Evolutionary conservation across 2,797 vertebrate genomes (phyloP).

Genomic region (Sebastolobus altivelis): DNA sequence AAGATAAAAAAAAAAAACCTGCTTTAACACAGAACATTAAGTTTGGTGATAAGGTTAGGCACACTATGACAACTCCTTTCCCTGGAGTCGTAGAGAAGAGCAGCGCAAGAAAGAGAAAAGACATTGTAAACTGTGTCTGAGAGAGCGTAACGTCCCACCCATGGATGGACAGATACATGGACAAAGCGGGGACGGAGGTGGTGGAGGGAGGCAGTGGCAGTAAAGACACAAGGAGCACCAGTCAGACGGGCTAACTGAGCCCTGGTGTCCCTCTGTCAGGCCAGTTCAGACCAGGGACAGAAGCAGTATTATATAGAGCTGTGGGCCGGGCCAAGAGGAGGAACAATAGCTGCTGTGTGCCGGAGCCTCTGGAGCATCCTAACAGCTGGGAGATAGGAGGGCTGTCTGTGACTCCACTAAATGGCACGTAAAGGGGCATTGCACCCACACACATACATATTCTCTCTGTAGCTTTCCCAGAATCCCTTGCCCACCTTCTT

Average conservation of each 20-base stretch:
- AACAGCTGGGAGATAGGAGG: conserved; percentile 83
- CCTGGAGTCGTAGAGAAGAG: not conserved
- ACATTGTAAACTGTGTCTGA: not conserved
- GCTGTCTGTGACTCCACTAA: conserved; percentile 66
- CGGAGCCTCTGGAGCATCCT: conserved; percentile 73
- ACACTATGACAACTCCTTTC: conserved; percentile 4
- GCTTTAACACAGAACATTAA: not conserved
- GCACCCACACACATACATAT: conserved; percentile 29
- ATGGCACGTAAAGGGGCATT: conserved; percentile 58
- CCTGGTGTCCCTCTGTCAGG: conserved; percentile 68
- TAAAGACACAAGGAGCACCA: conserved; percentile 71
- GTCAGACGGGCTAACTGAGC: conserved; percentile 69
- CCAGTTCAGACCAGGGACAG: conserved; percentile 77
- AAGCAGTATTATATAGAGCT: conserved; percentile 82
- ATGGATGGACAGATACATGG: conserved; percentile 11
- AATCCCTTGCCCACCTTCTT: conserved; percentile 51
- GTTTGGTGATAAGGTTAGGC: not conserved
- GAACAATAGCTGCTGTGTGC: conserved; percentile 86
- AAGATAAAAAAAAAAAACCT: not conserved
- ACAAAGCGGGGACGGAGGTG: conserved; percentile 29
- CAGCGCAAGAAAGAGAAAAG: not conserved
- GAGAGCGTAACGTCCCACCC: not conserved
- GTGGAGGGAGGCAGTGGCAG: conserved; percentile 48
- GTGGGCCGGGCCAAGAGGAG: conserved; percentile 61
- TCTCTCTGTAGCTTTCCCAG: conserved; percentile 42